Base-by-base conservation (phyloP, 2,797 vertebrate species). In the Dendrocincla tyrannina region DNA sequence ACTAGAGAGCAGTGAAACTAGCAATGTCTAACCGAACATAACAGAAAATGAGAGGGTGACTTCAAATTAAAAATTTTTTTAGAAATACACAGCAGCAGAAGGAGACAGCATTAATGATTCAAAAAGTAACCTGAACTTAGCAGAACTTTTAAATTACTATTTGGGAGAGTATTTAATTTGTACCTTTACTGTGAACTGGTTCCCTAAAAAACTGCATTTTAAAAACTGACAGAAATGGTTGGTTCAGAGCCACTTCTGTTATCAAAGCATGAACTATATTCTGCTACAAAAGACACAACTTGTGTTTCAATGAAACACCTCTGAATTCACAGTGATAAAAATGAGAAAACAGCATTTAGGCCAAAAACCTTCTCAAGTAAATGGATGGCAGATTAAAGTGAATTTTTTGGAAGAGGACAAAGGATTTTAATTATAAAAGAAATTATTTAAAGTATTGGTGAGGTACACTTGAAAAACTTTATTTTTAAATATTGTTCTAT, bases 41-140 rank as follows among this genome's bases (percentile, higher is more conserved):
- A 93, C 46, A 97, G 91, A 87, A 97, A 93, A 94, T 85, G 55
- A 96, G 88, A 7, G 3, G 32, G 67, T 76, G 69, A 93, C 62
- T 70, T 95, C 3, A 93, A 96, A 95, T 90, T 91, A 92, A 89
- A 81, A 23, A 76, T 76, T 58, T 53, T 68, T 83, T 95, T 73
- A 82, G 58, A 96, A 91, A 91, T 39, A 50, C 20, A 64, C 4
- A 76, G 60, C 5, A 52, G 52, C 9, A 56, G 15, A 5, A 73
- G 13, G 15, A 78, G 42, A 68, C 7, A 50, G 19, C 5, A 10
- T 2, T 55, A 25, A 81, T 22, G 42, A 78, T 20, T 83, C 58
- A 59, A 69, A 81, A 59, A 80, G 33, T 77, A 70, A 50, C 64
- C 41, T 67, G 49, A 92, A 74, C 3, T 37, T 66, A 73, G 66